A percentile compares a stretch with the other conserved stretches of the same genome.
Evolutionary conservation across 1,140 invertebrate species (phyloP).

Genomic region (Pseudomyrmex sp.): DNA sequence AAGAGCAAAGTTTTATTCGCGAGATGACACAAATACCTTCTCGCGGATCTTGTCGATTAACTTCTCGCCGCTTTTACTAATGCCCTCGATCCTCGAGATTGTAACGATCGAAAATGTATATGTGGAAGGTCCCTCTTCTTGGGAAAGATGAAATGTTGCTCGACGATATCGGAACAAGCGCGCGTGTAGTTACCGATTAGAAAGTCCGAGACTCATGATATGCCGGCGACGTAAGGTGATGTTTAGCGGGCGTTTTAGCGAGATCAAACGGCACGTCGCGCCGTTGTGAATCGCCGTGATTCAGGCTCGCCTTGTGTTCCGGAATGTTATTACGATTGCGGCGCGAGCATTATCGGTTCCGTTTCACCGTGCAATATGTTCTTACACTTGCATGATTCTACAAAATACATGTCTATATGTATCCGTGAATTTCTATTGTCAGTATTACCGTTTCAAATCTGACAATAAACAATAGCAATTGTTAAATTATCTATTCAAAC

Average conservation of each 20-base stretch:
- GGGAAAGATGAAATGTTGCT: constrained; percentile 36
- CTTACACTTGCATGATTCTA: neutral
- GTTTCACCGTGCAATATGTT: constrained; percentile 23
- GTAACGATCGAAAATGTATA: constrained; percentile 46
- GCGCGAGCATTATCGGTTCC: constrained; percentile 34
- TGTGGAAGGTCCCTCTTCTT: neutral
- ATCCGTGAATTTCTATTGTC: neutral
- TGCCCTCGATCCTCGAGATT: constrained; percentile 29
- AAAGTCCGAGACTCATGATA: constrained; percentile 46
- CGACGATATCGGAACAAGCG: constrained; percentile 40
- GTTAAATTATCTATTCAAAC: too few relatives aligned
- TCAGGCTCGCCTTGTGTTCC: constrained; percentile 43
- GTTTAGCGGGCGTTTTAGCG: constrained; percentile 47
- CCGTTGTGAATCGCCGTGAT: constrained; percentile 32
- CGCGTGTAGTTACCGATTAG: constrained; percentile 53
- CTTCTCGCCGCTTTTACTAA: constrained; percentile 30
- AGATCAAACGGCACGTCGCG: constrained; percentile 57
- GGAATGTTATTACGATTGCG: constrained; percentile 34
- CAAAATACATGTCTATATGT: too few relatives aligned
- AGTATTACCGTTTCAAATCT: neutral
- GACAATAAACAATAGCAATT: neutral
- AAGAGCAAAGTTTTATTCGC: neutral
- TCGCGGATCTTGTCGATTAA: neutral
- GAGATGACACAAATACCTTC: neutral
- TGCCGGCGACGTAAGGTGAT: constrained; percentile 34